Percentiles rank a stretch among this genome's conserved stretches.
Evolutionary conservation across 2,113 vertebrate species (phyloP).

Genomic region (Alaudala cheleensis): DNA sequence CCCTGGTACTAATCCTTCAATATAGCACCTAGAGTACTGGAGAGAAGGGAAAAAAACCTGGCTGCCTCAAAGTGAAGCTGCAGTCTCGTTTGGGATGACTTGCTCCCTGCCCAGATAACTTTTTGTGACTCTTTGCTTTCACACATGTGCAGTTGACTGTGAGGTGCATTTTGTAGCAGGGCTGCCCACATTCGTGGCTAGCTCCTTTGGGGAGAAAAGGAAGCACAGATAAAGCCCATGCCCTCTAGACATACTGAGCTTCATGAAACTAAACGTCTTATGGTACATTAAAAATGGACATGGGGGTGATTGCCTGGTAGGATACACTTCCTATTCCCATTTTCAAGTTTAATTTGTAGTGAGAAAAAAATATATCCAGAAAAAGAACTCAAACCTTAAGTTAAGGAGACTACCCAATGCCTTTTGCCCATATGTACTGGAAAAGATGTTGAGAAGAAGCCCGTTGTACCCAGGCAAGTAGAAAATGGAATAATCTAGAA

Average conservation of each 20-base stretch:
- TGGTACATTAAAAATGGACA: background rate
- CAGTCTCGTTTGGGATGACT: background rate
- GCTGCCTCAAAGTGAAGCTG: background rate
- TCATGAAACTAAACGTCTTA: background rate
- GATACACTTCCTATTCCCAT: background rate
- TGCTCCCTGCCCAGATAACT: background rate
- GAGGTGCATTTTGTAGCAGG: background rate
- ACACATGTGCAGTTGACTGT: background rate
- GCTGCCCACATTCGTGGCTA: background rate
- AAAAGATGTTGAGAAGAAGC: background rate
- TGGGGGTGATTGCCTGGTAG: background rate
- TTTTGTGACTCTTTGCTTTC: background rate
- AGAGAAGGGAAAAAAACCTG: background rate
- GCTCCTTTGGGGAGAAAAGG: background rate
- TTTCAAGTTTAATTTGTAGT: background rate
- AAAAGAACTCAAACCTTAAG: background rate
- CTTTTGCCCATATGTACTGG: background rate
- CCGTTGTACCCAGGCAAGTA: background rate
- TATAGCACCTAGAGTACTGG: background rate
- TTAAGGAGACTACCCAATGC: background rate
- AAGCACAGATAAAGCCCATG: background rate
- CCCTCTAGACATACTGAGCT: background rate
- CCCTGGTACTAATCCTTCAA: background rate
- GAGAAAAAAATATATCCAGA: background rate
- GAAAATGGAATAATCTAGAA: background rate